Evolutionary conservation across 2,888 invertebrate species (phyloP), one percentile per base, ranked within the genome.

Genomic region (Stictocephala bisonia): DNA sequence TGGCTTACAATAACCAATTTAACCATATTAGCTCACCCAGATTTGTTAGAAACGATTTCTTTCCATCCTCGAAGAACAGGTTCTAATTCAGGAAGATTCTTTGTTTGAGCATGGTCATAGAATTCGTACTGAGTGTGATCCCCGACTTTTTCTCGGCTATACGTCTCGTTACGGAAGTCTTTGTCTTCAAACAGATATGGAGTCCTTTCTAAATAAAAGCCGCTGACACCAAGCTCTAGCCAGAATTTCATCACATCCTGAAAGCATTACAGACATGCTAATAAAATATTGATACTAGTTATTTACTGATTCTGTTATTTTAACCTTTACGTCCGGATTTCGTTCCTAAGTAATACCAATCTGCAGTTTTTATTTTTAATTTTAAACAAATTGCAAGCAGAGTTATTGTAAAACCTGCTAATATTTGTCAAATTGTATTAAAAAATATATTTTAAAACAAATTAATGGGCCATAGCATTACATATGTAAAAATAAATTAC

Each of bases 191-290:
- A 83, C 76, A 92, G 85, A 80, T 89, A 89, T 11, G 91, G 90
- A 0, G 89, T 90, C 70, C 91, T 89, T 51, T 86, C 86, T 22
- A 95, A 83, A 81, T 95, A 90, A 80, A 98, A 90, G 2, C 98
- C 98, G 77, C 88, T 89, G 0, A 94, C 91, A 0, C 96, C 97
- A 2, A 90, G 86, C 3, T 88, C 85, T 76, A 96, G 81, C 89
- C 96, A 94, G 78, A 88, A 88, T 41, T 85, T 83, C 0, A 97
- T 82, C 0, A 92, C 91, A 0, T 86, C 85, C 80, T 90, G 85
- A n/a, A 79, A 74, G 60, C 11, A 18, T 11, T 13, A 68, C 15
- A 7, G n/a, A n/a, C n/a, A n/a, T n/a, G n/a, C n/a, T n/a, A n/a
- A n/a, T n/a, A n/a, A n/a, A n/a, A n/a, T n/a, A n/a, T n/a, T n/a